Base-by-base conservation (phyloP, 2,797 vertebrate species). In the Kryptopterus vitreolus region DNA sequence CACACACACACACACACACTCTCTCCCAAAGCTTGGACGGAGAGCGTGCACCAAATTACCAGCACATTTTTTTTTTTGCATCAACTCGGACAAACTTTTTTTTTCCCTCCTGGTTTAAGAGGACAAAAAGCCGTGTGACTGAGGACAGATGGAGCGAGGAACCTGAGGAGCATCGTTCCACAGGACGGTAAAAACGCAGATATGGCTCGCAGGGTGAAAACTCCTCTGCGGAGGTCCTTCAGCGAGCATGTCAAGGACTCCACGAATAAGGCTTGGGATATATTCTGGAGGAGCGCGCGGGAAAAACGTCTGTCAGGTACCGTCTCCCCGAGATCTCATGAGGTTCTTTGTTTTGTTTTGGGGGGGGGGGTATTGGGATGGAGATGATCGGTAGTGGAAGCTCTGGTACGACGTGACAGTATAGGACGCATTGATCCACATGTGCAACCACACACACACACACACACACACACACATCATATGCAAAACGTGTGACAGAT, bases 241-340 rank as follows among this genome's bases (percentile, higher is more conserved):
- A 96, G 95, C 7, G 92, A 95, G 77, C 94, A 95, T 6, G 88
- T 94, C 52, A 88, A 92, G 65, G 91, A 90, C 88, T 95, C 94
- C 63, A 87, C 90, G 86, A 90, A 92, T 92, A 93, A 89, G 87
- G 93, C 91, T 10, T 93, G 94, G 95, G 94, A 95, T 0, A 86
- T 89, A 74, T 93, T 96, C 92, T 95, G 95, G 95, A 96, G 86
- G 87, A 92, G 88, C 0, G 72, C 92, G 63, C 91, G 94, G 84
- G 95, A 94, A 87, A 90, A 91, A 76, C 88, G 92, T 61, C 91
- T 95, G 18, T 89, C 94, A 94, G 94, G 95, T 96, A 94, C 93
- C 87, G 11, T 12, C 63, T 38, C 33, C 12, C n/a, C 26, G 68
- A 68, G 1, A n/a, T n/a, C 11, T 77, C 24, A 58, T 61, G 43